Conservation (phyloP, 2,797 vertebrate genomes). For the Phataginus tetradactyla region DNA sequence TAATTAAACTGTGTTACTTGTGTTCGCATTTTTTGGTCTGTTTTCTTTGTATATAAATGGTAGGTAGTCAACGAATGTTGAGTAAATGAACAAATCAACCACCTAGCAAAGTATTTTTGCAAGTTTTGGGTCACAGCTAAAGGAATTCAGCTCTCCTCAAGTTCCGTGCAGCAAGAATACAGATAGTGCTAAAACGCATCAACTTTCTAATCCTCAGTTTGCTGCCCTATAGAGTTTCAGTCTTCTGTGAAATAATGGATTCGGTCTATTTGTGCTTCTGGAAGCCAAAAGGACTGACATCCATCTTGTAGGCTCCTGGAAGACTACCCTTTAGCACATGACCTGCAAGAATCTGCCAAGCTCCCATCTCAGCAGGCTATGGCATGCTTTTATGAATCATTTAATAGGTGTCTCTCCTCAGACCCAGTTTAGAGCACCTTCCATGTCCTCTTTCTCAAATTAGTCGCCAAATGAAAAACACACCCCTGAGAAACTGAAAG, state of each 20-base stretch:
- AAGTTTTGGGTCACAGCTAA: not conserved
- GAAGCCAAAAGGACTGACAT: not conserved
- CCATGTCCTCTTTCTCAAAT: not conserved
- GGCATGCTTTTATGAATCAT: not conserved
- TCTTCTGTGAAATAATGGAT: not conserved
- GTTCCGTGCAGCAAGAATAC: not conserved
- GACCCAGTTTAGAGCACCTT: not conserved
- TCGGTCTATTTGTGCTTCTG: not conserved
- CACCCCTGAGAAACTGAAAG: not conserved
- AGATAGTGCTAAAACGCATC: not conserved
- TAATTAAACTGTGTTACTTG: not conserved
- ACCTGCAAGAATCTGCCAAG: not conserved
- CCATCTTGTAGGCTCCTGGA: not conserved
- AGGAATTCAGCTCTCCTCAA: not conserved
- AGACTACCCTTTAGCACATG: not conserved
- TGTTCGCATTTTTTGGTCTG: not conserved
- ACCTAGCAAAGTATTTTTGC: not conserved
- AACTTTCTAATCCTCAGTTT: not conserved
- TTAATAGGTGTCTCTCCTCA: not conserved
- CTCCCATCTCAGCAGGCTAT: not conserved
- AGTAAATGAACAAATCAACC: constrained; percentile 6
- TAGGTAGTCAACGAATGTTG: not conserved
- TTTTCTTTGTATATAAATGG: not conserved
- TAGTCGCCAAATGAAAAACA: not conserved
- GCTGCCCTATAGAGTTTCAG: not conserved